Conservation (phyloP, 2,113 vertebrate genomes). For the Damaliscus lunatus region DNA sequence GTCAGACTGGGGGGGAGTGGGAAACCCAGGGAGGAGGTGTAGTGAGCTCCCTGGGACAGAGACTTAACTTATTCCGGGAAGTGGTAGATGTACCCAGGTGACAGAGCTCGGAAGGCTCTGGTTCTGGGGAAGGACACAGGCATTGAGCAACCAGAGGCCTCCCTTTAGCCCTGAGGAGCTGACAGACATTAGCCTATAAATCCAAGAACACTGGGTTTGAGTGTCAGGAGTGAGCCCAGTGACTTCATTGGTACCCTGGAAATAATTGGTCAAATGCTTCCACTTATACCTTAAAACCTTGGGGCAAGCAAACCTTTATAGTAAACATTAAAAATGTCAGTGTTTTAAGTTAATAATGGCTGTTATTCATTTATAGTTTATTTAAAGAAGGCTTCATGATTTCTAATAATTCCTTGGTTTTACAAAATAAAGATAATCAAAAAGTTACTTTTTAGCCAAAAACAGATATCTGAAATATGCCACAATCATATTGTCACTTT, state of each 20-base stretch:
- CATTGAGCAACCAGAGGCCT: neutral
- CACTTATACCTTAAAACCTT: neutral
- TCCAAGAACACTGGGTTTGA: neutral
- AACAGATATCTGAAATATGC: neutral
- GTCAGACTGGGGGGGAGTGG: neutral
- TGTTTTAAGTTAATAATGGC: neutral
- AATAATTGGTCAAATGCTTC: neutral
- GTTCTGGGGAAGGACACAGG: neutral
- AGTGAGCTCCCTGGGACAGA: neutral
- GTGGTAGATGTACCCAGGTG: neutral
- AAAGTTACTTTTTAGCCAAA: neutral
- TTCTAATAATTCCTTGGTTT: slow-evolving; percentile 34
- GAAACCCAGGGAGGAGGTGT: neutral
- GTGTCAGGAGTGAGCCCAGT: neutral
- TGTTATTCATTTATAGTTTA: neutral
- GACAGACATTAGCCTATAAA: neutral
- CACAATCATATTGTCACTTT: neutral
- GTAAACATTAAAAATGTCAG: neutral
- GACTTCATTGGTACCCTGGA: neutral
- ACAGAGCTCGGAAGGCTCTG: neutral
- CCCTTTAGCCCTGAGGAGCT: neutral
- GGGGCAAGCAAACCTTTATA: neutral
- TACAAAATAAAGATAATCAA: neutral
- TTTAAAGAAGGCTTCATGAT: neutral
- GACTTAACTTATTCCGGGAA: neutral